phyloP scores from a whole-genome alignment of 2,888 invertebrate species.

The Carterocephalus palaemon region DNA sequence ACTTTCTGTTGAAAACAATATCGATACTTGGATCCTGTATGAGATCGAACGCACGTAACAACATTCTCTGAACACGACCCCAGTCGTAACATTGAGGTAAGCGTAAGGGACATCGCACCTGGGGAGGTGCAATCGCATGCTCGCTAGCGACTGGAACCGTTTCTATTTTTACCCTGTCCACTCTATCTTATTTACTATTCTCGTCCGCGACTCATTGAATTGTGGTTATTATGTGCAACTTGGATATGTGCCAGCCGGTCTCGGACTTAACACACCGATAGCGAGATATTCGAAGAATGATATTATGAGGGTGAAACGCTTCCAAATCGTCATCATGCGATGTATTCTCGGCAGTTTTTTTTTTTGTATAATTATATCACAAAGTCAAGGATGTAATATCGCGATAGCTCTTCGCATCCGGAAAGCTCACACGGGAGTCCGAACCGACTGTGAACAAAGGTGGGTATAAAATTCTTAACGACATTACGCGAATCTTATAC shows the following conservation, averaged over 20 bases:
- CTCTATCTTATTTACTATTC: constrained; percentile 79
- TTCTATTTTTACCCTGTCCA: constrained; percentile 74
- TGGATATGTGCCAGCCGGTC: constrained; percentile 72
- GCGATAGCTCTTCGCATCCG: constrained; percentile 2
- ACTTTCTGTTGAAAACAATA: constrained; percentile 4
- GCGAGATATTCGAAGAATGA: constrained; percentile 72
- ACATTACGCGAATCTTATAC: too few species aligned
- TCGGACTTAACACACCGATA: constrained; percentile 67
- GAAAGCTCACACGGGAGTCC: constrained; percentile 2
- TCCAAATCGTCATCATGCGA: constrained; percentile 44
- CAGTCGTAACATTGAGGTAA: constrained; percentile 14
- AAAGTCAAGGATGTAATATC: constrained; percentile 50
- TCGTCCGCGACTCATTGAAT: constrained; percentile 78
- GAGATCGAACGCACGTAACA: constrained; percentile 2
- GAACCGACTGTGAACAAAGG: too few species aligned
- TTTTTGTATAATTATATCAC: constrained; percentile 41
- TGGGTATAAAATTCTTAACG: too few species aligned
- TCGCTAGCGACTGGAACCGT: constrained; percentile 69
- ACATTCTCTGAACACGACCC: constrained; percentile 5
- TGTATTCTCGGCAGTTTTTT: constrained; percentile 40
- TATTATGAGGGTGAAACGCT: constrained; percentile 52
- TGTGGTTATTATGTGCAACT: constrained; percentile 79
- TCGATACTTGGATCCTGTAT: background rate
- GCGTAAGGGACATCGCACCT: constrained; percentile 67
- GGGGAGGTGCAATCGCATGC: constrained; percentile 69